A percentile compares a stretch with the other conserved stretches of the same genome.
These are phyloP conservation scores for Fragum whitleyi DNA, from an alignment of 2,888 invertebrate genomes.

Conservation along the genomic window DNA sequence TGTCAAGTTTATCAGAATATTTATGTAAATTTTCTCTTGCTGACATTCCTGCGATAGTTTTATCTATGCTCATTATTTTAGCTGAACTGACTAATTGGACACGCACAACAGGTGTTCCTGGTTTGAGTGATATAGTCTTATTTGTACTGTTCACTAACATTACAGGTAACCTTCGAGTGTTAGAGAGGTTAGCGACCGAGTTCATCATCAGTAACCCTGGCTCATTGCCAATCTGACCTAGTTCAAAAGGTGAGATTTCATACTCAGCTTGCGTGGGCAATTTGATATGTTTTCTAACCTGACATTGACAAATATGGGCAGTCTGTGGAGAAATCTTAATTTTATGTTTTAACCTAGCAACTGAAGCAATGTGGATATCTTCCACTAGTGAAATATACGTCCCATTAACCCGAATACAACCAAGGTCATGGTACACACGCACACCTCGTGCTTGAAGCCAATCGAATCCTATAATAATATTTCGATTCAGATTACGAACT, in stretches of 20 bases:
- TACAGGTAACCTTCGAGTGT: neutral
- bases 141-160: neutral
- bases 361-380: slow-evolving; percentile 43
- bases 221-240: neutral
- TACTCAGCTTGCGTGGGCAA: neutral
- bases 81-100: neutral
- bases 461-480: slow-evolving; percentile 7
- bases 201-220: neutral
- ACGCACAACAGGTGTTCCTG: too few species aligned
- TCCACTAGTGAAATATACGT: slow-evolving; percentile 26
- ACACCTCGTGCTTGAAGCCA: slow-evolving; percentile 25
- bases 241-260: neutral
- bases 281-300: neutral
- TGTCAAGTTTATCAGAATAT: neutral
- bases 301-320: neutral
- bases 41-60: too few species aligned
- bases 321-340: neutral
- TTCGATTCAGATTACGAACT: slow-evolving; percentile 16
- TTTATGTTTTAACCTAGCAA: slow-evolving; percentile 8
- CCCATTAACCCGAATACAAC: slow-evolving; percentile 14
- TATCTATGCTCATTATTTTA: neutral
- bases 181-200: neutral
- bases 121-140: too few species aligned
- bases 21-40: too few species aligned
- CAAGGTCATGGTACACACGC: slow-evolving; percentile 40